These are phyloP conservation scores for Tetranychus piercei DNA, from an alignment of 2,888 invertebrate genomes.

Conservation along the genomic window DNA sequence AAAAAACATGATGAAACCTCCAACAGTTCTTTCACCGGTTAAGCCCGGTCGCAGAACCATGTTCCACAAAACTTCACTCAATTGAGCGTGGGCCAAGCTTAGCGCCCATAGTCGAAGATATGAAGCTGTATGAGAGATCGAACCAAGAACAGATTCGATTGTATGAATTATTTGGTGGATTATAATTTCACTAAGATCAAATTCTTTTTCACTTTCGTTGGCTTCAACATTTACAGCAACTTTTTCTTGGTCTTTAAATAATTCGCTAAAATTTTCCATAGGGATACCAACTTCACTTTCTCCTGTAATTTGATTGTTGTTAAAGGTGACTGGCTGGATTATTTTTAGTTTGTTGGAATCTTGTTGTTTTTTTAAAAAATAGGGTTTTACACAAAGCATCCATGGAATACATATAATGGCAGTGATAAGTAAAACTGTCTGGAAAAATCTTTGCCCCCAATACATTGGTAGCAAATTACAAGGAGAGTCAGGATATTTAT, in stretches of 20 bases:
- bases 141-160: constrained; percentile 93
- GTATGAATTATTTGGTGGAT: constrained; percentile 93
- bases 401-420: constrained; percentile 75
- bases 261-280: not conserved
- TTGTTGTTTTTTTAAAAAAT: constrained; percentile 37
- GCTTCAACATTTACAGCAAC: constrained; percentile 30
- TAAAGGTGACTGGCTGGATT: not conserved
- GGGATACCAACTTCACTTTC: not conserved
- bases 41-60: constrained; percentile 64
- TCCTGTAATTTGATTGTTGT: not conserved
- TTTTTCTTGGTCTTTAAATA: not conserved
- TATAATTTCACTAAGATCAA: constrained; percentile 67
- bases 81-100: constrained; percentile 91
- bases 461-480: constrained; percentile 28
- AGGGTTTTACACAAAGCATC: constrained; percentile 82
- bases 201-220: constrained; percentile 45
- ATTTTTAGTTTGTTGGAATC: not conserved
- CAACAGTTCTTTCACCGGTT: constrained; percentile 46
- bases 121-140: constrained; percentile 94
- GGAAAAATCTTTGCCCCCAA: constrained; percentile 45
- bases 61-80: constrained; percentile 50
- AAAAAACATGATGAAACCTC: constrained; percentile 57
- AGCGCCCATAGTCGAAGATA: constrained; percentile 97
- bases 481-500: constrained; percentile 40
- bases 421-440: constrained; percentile 56